A percentile compares a stretch with the other conserved stretches of the same genome.
Conservation (phyloP, 2,888 invertebrate species). For the Trissonchulus sp. region DNA sequence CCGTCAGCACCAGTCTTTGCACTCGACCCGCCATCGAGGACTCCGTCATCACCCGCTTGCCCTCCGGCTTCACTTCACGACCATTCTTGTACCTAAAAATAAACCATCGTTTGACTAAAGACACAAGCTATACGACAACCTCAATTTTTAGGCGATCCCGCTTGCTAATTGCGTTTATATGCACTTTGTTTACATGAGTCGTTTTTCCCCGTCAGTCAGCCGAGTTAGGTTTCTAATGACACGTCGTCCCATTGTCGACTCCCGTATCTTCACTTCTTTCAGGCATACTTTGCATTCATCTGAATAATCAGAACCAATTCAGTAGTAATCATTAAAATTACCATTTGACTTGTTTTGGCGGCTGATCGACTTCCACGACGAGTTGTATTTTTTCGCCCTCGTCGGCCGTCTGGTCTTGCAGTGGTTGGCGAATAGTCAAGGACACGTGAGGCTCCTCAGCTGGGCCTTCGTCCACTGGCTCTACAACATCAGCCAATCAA, state of each 20-base stretch:
- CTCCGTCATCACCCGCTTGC: conserved; percentile 7
- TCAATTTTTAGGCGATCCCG: too few relatives aligned
- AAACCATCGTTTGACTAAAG: not conserved
- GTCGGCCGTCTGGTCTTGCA: conserved; percentile 39
- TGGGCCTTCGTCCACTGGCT: not conserved
- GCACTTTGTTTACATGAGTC: too few relatives aligned
- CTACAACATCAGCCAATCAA: too few relatives aligned
- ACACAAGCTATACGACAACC: not conserved
- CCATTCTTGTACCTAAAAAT: conserved; percentile 66
- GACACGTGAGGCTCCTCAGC: conserved; percentile 16
- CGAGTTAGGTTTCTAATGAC: too few relatives aligned
- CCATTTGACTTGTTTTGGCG: conserved; percentile 25
- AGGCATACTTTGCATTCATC: too few relatives aligned
- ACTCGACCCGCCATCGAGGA: conserved; percentile 58
- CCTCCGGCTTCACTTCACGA: conserved; percentile 63
- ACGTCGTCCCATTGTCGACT: too few relatives aligned
- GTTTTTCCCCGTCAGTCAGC: too few relatives aligned
- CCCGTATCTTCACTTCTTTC: too few relatives aligned
- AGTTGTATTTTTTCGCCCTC: conserved; percentile 34
- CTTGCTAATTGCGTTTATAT: not conserved
- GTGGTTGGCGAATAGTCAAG: conserved; percentile 20
- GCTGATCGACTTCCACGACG: not conserved
- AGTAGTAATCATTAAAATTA: too few relatives aligned
- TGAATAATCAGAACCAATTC: too few relatives aligned
- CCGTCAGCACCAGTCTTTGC: conserved; percentile 17